Conservation (phyloP, 1,140 invertebrate genomes). For the Macrobrachium rosenbergii region DNA sequence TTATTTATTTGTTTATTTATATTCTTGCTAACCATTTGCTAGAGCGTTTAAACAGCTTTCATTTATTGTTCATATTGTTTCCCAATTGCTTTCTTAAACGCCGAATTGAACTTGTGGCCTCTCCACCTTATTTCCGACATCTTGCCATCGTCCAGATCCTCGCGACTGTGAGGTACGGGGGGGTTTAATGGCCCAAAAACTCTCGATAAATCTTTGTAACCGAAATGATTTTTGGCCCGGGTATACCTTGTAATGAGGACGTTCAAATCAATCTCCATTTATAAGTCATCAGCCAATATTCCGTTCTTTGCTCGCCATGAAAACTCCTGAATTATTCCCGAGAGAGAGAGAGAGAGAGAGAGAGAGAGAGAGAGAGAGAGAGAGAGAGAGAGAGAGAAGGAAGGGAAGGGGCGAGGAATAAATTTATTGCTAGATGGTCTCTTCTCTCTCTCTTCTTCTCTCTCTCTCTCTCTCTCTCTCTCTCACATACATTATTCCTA, state of each 20-base stretch:
- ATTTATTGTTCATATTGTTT: no score
- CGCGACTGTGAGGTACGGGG: no score
- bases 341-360: background rate
- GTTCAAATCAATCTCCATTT: conserved; percentile 53
- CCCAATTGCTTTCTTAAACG: no score
- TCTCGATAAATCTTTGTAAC: no score
- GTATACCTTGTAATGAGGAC: background rate
- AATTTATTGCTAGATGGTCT: background rate
- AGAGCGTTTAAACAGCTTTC: no score
- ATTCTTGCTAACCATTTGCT: no score
- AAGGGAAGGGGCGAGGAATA: background rate
- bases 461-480: background rate
- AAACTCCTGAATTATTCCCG: conserved; percentile 51
- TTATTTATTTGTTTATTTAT: no score
- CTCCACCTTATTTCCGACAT: no score
- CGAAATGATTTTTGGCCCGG: conserved; percentile 10
- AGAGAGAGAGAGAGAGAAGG: background rate
- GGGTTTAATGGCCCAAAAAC: no score
- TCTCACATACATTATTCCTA: background rate
- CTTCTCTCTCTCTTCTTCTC: conserved; percentile 4
- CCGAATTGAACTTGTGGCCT: no score
- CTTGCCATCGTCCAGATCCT: no score
- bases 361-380: background rate
- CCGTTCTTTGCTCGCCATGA: conserved; percentile 36
- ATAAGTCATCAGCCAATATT: conserved; percentile 49